Base-by-base conservation (phyloP, 2,797 vertebrate genomes). In the Triplophysa bombifrons region DNA sequence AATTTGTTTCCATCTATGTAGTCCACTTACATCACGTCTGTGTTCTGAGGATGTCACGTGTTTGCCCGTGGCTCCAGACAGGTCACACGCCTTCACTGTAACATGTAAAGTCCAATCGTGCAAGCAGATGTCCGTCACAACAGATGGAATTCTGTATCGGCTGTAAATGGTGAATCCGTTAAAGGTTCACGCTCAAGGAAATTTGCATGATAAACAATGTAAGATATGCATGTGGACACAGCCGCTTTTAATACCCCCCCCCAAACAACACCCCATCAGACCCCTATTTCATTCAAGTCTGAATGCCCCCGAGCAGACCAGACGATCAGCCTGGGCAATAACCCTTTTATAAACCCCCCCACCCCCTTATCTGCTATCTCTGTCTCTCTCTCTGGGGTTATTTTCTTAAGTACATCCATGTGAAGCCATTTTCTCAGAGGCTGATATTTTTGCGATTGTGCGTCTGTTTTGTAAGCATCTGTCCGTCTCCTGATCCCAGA, bases 141-240 rank as follows among this genome's bases (percentile, higher is more conserved):
- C 82, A 83, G 82, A 83, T 83, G 82, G 82, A 83, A 83, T 79
- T 74, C 77, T 75, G 76, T 50, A 65, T 72, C 83, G 89, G 90
- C 89, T 85, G 87, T 91, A 91, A 90, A 88, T 68, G 55, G 89
- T 86, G 88, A 87, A 86, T 88, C 87, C 88, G 85, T 89, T 67
- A 63, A 74, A 71, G 66, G 76, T 79, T 88, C 88, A 90, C 89
- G 76, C 81, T 84, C 84, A 87, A 82, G 58, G 89, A 66, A 88
- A 93, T 92, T 93, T 93, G 92, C 93, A 93, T 92, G 93, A 92
- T 92, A 93, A 93, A 92, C 89, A 92, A 91, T 90, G 91, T 92
- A 93, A 92, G 90, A 92, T 92, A 92, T 93, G 91, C 92, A 93
- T 82, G 86, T 89, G 83, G 89, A 72, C 76, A 66, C 67, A 69